Percentiles rank a stretch among this genome's conserved stretches.
phyloP scores from a whole-genome alignment of 2,888 invertebrate genomes.

The Dasypolia templi region DNA sequence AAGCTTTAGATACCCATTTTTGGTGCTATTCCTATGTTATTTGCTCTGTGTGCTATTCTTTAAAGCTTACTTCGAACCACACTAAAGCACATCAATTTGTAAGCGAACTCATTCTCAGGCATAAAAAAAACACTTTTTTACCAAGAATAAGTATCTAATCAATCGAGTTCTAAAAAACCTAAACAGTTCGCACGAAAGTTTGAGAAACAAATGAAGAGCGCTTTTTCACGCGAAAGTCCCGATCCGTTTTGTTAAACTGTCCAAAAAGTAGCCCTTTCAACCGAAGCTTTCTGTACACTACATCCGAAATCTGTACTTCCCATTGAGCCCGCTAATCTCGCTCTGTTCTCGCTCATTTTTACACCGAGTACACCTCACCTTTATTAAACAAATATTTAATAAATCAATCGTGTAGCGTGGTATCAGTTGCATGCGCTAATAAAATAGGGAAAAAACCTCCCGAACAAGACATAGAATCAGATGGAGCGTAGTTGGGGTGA shows the following conservation, averaged over 20 bases:
- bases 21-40: too few relatives aligned
- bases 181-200: background rate
- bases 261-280: background rate
- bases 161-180: background rate
- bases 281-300: background rate
- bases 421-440: slow-evolving; percentile 80
- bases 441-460: slow-evolving; percentile 68
- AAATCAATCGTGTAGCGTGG: slow-evolving; percentile 74
- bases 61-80: background rate
- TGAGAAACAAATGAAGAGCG: background rate
- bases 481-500: slow-evolving; percentile 2
- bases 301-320: background rate
- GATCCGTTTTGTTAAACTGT: background rate
- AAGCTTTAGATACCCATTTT: too few relatives aligned
- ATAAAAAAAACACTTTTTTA: background rate
- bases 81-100: background rate
- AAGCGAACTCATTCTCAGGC: background rate
- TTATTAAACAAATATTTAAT: slow-evolving; percentile 59
- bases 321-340: background rate
- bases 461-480: background rate
- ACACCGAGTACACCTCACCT: slow-evolving; percentile 1
- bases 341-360: slow-evolving; percentile 26
- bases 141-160: background rate
- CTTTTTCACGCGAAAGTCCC: background rate
- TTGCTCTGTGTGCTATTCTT: too few relatives aligned